These are phyloP conservation scores for Picathartes gymnocephalus DNA, from an alignment of 2,113 vertebrate genomes.

Conservation along the genomic window DNA sequence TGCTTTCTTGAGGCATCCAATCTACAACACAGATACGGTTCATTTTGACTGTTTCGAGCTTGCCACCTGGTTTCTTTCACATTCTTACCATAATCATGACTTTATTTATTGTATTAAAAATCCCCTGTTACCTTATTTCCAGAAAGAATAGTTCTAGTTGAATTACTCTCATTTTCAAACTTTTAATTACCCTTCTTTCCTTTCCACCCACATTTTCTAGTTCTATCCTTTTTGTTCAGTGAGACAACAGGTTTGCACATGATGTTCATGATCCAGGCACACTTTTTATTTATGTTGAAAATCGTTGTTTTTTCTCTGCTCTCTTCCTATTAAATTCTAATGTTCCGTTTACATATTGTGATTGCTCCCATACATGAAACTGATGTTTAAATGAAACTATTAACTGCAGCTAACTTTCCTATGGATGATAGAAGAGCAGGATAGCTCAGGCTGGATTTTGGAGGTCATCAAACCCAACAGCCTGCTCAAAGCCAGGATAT, in stretches of 20 bases:
- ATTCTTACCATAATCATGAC: neutral
- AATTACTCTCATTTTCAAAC: neutral
- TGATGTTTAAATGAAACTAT: neutral
- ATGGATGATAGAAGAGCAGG: neutral
- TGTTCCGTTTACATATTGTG: neutral
- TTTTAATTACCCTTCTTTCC: neutral
- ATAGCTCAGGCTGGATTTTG: neutral
- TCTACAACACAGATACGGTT: neutral
- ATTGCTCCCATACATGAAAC: neutral
- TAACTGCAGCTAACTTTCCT: neutral
- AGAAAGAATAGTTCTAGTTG: neutral
- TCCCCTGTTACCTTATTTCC: neutral
- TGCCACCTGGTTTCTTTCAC: neutral
- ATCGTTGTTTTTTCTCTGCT: neutral
- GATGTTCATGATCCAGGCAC: neutral
- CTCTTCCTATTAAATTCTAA: neutral
- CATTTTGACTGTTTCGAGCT: neutral
- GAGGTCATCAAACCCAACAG: neutral
- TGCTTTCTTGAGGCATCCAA: neutral
- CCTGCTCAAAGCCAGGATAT: neutral
- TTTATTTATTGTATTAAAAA: neutral
- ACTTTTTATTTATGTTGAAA: neutral
- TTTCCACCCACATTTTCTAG: neutral
- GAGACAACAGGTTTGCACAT: constrained; percentile 15
- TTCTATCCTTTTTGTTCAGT: neutral